Conservation (phyloP, 2,888 invertebrate genomes). For the Aphodius sticticus region DNA sequence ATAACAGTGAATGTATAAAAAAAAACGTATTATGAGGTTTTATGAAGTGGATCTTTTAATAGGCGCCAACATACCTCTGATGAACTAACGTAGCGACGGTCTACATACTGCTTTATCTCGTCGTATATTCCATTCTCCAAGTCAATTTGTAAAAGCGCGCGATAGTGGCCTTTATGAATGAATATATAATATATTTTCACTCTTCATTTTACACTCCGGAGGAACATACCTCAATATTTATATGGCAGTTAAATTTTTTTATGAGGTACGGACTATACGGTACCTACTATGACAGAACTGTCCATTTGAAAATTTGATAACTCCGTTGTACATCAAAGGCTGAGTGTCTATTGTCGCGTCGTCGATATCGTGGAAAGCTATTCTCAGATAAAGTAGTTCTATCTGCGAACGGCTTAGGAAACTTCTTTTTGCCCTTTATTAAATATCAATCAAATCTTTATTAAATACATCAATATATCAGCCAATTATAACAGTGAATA, state of each 20-base stretch:
- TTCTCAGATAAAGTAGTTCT: not conserved
- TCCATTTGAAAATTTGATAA: slow-evolving; percentile 42
- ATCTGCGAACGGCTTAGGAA: not conserved
- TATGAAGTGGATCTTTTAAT: not conserved
- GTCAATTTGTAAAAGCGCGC: not conserved
- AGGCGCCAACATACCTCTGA: slow-evolving; percentile 9
- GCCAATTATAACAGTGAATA: no score
- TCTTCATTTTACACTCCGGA: slow-evolving; percentile 40
- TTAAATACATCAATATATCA: no score
- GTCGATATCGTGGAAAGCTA: not conserved
- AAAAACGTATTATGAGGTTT: no score
- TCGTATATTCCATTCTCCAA: not conserved
- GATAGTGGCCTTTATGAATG: not conserved
- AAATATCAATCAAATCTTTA: no score
- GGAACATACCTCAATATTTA: slow-evolving; percentile 47
- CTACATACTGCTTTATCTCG: not conserved
- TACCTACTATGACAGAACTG: slow-evolving; percentile 52
- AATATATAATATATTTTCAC: slow-evolving; percentile 38
- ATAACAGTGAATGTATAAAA: no score
- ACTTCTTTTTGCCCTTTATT: not conserved
- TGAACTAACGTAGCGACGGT: not conserved
- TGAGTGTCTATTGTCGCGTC: not conserved
- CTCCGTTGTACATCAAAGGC: slow-evolving; percentile 34
- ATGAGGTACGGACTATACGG: slow-evolving; percentile 46
- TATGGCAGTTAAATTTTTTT: slow-evolving; percentile 46